Conservation (phyloP, 2,888 invertebrate genomes). For the Dione vanillae region DNA sequence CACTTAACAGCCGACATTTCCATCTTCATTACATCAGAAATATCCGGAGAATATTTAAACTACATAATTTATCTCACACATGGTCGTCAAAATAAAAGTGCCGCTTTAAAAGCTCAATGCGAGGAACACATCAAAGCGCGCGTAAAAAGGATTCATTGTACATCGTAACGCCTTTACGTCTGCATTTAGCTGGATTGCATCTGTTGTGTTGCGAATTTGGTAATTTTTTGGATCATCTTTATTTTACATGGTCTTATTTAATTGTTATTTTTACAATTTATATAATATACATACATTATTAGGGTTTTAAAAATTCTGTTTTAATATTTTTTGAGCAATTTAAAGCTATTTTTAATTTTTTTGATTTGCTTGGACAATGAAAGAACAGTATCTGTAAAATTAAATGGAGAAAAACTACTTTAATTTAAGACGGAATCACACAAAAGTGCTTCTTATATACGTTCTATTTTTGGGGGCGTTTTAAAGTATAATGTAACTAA, state of each 20-base stretch:
- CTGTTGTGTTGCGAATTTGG: constrained; percentile 45
- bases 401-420: too few species aligned
- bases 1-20: not conserved
- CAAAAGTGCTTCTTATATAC: too few species aligned
- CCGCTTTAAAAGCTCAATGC: constrained; percentile 42
- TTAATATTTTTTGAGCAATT: too few species aligned
- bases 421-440: too few species aligned
- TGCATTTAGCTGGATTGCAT: constrained; percentile 48
- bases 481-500: too few species aligned
- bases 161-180: constrained; percentile 48
- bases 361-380: too few species aligned
- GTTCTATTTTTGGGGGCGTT: too few species aligned
- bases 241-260: constrained; percentile 28
- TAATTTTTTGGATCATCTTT: constrained; percentile 38
- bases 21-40: not conserved
- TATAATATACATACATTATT: too few species aligned
- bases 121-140: constrained; percentile 45
- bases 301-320: too few species aligned
- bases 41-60: constrained; percentile 8
- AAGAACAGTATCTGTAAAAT: too few species aligned
- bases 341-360: too few species aligned
- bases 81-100: constrained; percentile 44
- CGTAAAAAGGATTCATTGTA: constrained; percentile 47
- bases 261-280: not conserved
- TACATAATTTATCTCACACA: constrained; percentile 18